These are phyloP conservation scores for Xanthorhoe designata DNA, from an alignment of 2,888 invertebrate species.

Conservation along the genomic window DNA sequence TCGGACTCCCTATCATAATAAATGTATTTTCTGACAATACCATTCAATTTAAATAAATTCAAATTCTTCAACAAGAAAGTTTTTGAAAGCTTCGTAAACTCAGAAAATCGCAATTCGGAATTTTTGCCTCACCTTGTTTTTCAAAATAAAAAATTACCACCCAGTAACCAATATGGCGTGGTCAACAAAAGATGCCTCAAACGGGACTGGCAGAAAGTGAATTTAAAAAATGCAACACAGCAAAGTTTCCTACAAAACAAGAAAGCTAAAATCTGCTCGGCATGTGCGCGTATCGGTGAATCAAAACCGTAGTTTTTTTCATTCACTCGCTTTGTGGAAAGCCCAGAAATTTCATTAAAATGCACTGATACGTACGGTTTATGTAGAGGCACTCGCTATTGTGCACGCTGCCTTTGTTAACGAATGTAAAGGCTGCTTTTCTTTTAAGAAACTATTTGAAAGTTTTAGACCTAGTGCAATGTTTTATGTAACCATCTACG, in stretches of 20 bases:
- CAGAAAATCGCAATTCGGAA: not conserved
- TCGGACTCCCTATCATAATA: conserved; percentile 34
- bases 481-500: no score
- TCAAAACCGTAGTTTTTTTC: conserved; percentile 64
- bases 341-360: conserved; percentile 78
- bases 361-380: conserved; percentile 50
- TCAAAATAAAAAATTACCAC: conserved; percentile 1
- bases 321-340: conserved; percentile 73
- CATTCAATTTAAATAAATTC: not conserved
- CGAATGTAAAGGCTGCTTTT: conserved; percentile 39
- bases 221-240: conserved; percentile 44
- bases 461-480: no score
- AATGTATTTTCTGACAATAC: conserved; percentile 26
- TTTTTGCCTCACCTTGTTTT: not conserved
- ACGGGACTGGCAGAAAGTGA: conserved; percentile 25
- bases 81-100: not conserved
- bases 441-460: conserved; percentile 2
- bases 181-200: conserved; percentile 33
- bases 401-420: conserved; percentile 46
- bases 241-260: conserved; percentile 48
- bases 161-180: conserved; percentile 15
- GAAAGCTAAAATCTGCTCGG: conserved; percentile 44
- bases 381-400: conserved; percentile 21
- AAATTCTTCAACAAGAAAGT: not conserved
- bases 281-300: conserved; percentile 57